A percentile compares a stretch with the other conserved stretches of the same genome.
These are phyloP conservation scores for Saiga tatarica DNA, from an alignment of 2,113 vertebrate species.

Conservation along the genomic window DNA sequence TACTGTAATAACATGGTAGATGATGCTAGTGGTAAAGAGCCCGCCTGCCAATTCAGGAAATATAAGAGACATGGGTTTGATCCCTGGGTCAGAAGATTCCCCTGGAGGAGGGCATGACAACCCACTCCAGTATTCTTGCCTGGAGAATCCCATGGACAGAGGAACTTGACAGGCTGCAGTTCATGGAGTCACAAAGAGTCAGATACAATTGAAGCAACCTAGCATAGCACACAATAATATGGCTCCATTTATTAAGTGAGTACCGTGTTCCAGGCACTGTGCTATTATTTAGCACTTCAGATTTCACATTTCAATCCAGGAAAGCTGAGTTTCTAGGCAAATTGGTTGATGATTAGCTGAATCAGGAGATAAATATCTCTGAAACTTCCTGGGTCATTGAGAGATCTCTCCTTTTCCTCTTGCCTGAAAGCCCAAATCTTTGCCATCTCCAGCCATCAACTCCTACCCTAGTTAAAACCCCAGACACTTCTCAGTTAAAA, in stretches of 20 bases:
- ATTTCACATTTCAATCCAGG: background rate
- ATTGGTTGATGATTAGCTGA: background rate
- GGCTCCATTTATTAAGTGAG: background rate
- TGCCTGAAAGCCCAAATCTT: background rate
- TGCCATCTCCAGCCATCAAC: background rate
- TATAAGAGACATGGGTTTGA: background rate
- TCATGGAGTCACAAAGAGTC: background rate
- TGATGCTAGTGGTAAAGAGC: background rate
- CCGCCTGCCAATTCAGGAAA: background rate
- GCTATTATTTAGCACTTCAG: background rate
- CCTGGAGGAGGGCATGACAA: background rate
- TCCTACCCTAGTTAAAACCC: background rate
- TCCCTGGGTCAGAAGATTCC: background rate
- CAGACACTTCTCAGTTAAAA: background rate
- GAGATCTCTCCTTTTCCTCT: background rate
- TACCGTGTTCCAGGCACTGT: background rate
- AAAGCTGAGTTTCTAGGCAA: background rate
- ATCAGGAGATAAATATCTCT: background rate
- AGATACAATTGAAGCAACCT: background rate
- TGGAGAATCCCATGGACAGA: background rate
- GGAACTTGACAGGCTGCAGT: background rate
- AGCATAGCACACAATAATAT: background rate
- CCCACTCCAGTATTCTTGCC: background rate
- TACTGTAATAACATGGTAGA: background rate
- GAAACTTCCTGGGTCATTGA: background rate